Evolutionary conservation across 2,113 vertebrate genomes (phyloP), one percentile per base, ranked within the genome.

Genomic region (Arenaria interpres): DNA sequence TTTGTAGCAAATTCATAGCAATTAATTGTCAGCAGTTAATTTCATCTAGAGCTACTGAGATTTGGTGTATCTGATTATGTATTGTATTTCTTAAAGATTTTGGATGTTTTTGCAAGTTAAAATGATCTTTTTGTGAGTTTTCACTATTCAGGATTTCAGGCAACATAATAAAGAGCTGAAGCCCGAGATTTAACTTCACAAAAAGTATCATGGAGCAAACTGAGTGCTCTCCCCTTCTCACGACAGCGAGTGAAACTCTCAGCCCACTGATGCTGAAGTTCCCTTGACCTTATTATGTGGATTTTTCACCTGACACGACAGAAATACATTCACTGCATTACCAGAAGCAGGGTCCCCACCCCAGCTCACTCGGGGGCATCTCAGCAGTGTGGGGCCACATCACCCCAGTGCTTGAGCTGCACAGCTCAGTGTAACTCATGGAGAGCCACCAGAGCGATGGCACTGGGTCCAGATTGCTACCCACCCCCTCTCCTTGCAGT

Each of bases 271-370:
- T 43, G 35, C 41, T 48, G 41, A 22, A 45, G 35, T 22, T 77
- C 20, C 39, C 11, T 79, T 82, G 50, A 20, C 54, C 23, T 37
- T 1, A 15, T 10, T 5, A 4, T 1, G 12, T 46, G 50, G 14
- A 2, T 46, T 74, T 95, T 85, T 30, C 39, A 35, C 32, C 30
- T 5, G 4, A 39, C 10, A 7, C 0, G 4, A 20, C 12, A 17
- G 39, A 60, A 54, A 4, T 19, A 21, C 1, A 4, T 4, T 68
- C 11, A 6, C 9, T 18, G 7, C 0, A 0, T 78, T 71, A 24
- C 14, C 45, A 68, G 51, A 19, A 81, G 72, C 39, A 24, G 22
- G 28, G 9, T 25, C 37, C 33, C 22, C 30, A 11, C 37, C 35
- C 8, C n/a, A 37, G 68, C 54, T 94, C 50, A 14, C 15, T 2